Evolutionary conservation across 1,140 invertebrate species (phyloP), one percentile per base, ranked within the genome.

Genomic region (Adelges cooleyi): DNA sequence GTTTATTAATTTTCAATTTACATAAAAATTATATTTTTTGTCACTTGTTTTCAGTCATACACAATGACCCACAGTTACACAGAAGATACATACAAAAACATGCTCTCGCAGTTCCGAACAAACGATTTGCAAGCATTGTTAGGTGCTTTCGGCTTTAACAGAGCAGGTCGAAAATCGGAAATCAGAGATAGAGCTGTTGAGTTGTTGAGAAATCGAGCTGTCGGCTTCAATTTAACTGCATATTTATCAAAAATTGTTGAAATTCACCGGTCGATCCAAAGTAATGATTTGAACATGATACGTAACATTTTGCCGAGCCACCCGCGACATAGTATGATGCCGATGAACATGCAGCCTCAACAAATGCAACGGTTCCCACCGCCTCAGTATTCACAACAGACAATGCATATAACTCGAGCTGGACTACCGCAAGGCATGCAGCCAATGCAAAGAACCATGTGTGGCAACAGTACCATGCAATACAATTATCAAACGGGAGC

Each of bases 91-190:
- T 62, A 48, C n/a, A 48, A 5, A 33, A 33, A 33, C 15, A 90
- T 90, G 87, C 79, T 91, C 74, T 80, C 86, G 77, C 84, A 82
- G 75, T 90, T 90, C 79, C 82, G 88, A 69, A 86, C 90, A 44
- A 87, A 86, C 71, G 88, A 91, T 77, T 81, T 91, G 70, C 87
- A 90, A 77, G 83, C 89, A 75, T 76, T 94, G 75, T 81, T 92
- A 71, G 86, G 84, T 74, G 86, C 85, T 77, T 90, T 89, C 73
- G 87, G 88, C 70, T 81, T 84, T 74, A 90, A 89, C 76, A 90
- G 89, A 76, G 83, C 82, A 71, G 91, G 91, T 68, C 81, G 90
- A 74, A 94, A 94, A 79, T 83, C 82, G 68, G 90, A 94, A 77
- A 78, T 94, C 56, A 85, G 92, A 77, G 77, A 80, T 67, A 79